Percentiles rank a stretch among this genome's conserved stretches.
Conservation (phyloP, 2,113 vertebrate species). For the Brachyhypopomus occidentalis region DNA sequence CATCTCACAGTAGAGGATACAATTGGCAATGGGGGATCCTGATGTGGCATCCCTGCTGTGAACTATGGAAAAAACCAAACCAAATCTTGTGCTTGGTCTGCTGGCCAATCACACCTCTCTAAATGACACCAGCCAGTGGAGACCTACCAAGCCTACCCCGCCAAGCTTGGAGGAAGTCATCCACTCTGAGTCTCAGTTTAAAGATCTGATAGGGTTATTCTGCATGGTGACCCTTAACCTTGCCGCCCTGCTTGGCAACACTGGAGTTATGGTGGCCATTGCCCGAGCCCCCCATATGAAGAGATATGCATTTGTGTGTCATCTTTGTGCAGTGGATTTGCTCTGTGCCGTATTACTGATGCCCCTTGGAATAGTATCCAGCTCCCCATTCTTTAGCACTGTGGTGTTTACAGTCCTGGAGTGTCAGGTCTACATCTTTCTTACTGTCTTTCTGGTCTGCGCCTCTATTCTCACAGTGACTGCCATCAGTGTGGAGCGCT, state of each 20-base stretch:
- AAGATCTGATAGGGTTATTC: constrained; percentile 79
- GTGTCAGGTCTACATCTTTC: constrained; percentile 84
- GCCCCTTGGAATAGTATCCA: constrained; percentile 87
- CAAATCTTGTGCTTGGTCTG: constrained; percentile 55
- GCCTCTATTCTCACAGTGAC: constrained; percentile 90
- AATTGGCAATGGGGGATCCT: constrained; percentile 52
- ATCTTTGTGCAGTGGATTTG: constrained; percentile 88
- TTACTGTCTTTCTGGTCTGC: constrained; percentile 84
- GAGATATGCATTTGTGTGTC: constrained; percentile 87
- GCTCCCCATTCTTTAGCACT: constrained; percentile 79
- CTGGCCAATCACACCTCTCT: constrained; percentile 57
- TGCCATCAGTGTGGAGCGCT: constrained; percentile 88
- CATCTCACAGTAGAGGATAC: constrained; percentile 24
- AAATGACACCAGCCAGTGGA: constrained; percentile 66
- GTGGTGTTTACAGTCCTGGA: constrained; percentile 79
- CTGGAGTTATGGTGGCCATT: constrained; percentile 81
- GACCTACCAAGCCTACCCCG: constrained; percentile 63
- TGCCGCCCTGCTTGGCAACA: constrained; percentile 83
- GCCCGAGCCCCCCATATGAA: constrained; percentile 84
- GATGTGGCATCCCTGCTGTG: constrained; percentile 43
- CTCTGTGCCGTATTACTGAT: constrained; percentile 87
- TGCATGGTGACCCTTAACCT: constrained; percentile 84
- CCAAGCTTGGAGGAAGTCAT: constrained; percentile 61
- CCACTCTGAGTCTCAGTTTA: constrained; percentile 66
- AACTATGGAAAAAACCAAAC: constrained; percentile 66